Evolutionary conservation across 2,797 vertebrate genomes (phyloP).

Genomic region (Helicolenus hilgendorfi): DNA sequence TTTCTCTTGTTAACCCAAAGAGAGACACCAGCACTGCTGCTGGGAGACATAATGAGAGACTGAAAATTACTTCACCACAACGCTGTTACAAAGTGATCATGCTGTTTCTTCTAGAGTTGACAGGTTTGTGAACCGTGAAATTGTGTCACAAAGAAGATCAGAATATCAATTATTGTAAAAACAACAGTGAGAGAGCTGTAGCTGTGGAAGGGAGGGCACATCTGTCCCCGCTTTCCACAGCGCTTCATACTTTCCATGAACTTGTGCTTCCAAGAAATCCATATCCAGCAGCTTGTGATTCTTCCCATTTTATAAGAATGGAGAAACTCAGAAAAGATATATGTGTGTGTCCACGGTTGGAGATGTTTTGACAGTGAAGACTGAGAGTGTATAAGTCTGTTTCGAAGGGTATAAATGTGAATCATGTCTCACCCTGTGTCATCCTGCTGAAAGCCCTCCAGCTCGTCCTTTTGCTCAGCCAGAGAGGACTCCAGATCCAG

Average conservation of each 20-base stretch:
- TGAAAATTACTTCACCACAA: not conserved
- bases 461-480: conserved; percentile 95
- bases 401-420: conserved; percentile 2
- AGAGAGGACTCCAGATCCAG: conserved; percentile 97
- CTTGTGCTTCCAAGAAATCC: conserved; percentile 73
- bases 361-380: conserved; percentile 26
- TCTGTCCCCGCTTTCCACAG: conserved; percentile 76
- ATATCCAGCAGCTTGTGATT: conserved; percentile 73
- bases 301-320: conserved; percentile 62
- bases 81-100: not conserved
- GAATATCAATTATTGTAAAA: conserved; percentile 39
- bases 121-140: conserved; percentile 33
- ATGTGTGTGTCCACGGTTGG: not conserved
- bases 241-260: conserved; percentile 86
- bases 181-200: conserved; percentile 29
- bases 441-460: conserved; percentile 97
- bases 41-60: not conserved
- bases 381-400: not conserved
- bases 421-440: conserved; percentile 91
- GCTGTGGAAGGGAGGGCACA: conserved; percentile 58
- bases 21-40: not conserved
- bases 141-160: not conserved
- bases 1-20: conserved; percentile 3
- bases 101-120: not conserved
- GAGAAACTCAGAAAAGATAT: conserved; percentile 39